These are phyloP conservation scores for Drosophila tripunctata DNA, from an alignment of 2,888 invertebrate species.

Conservation along the genomic window DNA sequence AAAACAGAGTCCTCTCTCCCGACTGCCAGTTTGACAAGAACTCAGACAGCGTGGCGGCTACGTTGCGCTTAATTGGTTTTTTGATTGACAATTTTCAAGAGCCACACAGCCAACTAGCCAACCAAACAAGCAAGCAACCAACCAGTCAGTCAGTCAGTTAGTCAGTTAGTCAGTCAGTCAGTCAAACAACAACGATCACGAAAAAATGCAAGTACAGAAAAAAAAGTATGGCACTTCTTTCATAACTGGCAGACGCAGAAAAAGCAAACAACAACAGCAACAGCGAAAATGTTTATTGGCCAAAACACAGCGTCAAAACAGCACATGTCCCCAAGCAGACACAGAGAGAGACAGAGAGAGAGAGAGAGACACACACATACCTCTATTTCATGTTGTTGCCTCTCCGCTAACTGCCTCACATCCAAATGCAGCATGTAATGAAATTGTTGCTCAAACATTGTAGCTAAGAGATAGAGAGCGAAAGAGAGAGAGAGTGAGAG, in stretches of 20 bases:
- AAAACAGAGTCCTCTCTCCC: not conserved
- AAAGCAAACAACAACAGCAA: constrained; percentile 17
- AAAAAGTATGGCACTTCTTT: constrained; percentile 33
- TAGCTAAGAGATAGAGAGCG: too few relatives aligned
- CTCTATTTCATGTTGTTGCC: not conserved
- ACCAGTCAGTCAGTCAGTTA: constrained; percentile 12
- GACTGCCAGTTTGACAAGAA: constrained; percentile 22
- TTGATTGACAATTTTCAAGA: constrained; percentile 82
- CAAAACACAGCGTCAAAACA: constrained; percentile 40
- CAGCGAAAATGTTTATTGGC: constrained; percentile 61
- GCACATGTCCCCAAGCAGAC: constrained; percentile 10
- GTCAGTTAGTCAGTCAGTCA: too few relatives aligned
- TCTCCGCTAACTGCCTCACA: too few relatives aligned
- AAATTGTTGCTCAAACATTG: constrained; percentile 50
- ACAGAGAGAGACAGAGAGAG: not conserved
- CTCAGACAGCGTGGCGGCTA: constrained; percentile 45
- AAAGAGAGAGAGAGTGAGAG: too few relatives aligned
- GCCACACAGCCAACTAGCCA: constrained; percentile 22
- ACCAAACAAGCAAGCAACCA: too few relatives aligned
- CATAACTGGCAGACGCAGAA: constrained; percentile 61
- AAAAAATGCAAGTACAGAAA: constrained; percentile 18
- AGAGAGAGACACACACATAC: not conserved
- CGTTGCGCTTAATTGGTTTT: constrained; percentile 79
- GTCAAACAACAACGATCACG: constrained; percentile 7
- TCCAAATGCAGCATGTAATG: constrained; percentile 42